Percentiles rank a stretch among this genome's conserved stretches.
phyloP scores from a whole-genome alignment of 2,797 vertebrate species.

The Carapus acus region DNA sequence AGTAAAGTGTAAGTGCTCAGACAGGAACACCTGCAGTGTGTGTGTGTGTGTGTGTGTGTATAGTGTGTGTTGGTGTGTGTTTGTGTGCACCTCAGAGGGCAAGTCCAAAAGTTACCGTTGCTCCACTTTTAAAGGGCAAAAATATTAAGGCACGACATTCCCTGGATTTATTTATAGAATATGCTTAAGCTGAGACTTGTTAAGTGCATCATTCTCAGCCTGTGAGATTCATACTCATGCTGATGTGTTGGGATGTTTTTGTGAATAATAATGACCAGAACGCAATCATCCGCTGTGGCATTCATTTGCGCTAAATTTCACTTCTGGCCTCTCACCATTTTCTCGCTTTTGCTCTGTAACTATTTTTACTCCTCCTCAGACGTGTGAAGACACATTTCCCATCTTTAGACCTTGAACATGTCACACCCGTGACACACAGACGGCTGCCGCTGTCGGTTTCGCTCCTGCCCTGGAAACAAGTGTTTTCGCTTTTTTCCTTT shows the following conservation, averaged over 20 bases:
- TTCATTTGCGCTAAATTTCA: constrained; percentile 27
- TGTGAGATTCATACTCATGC: constrained; percentile 50
- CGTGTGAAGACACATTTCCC: constrained; percentile 26
- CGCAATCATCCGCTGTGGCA: constrained; percentile 36
- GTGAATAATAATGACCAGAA: constrained; percentile 48
- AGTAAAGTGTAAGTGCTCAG: constrained; percentile 41
- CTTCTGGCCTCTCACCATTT: constrained; percentile 14
- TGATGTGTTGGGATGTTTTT: constrained; percentile 38
- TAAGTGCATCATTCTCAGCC: constrained; percentile 38
- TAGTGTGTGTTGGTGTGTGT: constrained; percentile 17
- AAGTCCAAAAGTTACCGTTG: constrained; percentile 43
- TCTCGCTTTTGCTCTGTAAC: constrained; percentile 11
- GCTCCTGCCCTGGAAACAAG: constrained; percentile 10
- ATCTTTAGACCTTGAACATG: constrained; percentile 28
- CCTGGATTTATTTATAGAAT: constrained; percentile 37
- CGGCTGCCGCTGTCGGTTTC: constrained; percentile 1
- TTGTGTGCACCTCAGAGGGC: constrained; percentile 28
- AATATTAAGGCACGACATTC: constrained; percentile 29
- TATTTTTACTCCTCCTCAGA: constrained; percentile 14
- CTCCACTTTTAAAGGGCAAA: constrained; percentile 57
- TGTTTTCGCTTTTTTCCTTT: constrained; percentile 1
- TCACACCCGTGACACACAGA: constrained; percentile 24
- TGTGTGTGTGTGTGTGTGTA: constrained; percentile 26
- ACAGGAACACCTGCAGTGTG: constrained; percentile 17
- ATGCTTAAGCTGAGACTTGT: constrained; percentile 31